Evolutionary conservation across 2,888 invertebrate genomes (phyloP).

Genomic region (Trachelus iudaicus): DNA sequence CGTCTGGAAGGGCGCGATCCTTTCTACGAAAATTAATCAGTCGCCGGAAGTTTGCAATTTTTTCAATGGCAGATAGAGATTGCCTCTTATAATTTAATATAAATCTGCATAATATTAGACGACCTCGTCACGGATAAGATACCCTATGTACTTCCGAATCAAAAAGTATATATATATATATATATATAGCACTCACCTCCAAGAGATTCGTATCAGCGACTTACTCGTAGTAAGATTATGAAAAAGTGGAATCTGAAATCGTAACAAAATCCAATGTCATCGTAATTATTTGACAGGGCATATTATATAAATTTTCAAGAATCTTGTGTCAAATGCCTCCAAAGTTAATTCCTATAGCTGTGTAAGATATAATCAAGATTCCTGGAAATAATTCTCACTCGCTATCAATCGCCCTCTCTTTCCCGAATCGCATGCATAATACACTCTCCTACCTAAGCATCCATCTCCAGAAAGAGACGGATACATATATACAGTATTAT

Average conservation of each 20-base stretch:
- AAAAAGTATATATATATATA: not conserved
- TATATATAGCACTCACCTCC: not conserved
- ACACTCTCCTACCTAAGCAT: not conserved
- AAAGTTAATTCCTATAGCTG: not conserved
- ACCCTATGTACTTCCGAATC: not conserved
- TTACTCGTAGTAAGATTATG: not conserved
- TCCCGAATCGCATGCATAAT: not conserved
- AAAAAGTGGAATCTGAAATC: not conserved
- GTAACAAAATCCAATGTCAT: not conserved
- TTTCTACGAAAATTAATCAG: slow-evolving; percentile 60
- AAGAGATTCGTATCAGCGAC: not conserved
- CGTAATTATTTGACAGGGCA: not conserved
- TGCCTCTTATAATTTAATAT: slow-evolving; percentile 37
- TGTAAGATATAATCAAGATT: not conserved
- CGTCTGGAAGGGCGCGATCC: slow-evolving; percentile 34
- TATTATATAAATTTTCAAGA: not conserved
- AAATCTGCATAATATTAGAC: slow-evolving; percentile 42
- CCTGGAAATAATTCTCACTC: not conserved
- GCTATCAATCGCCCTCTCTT: not conserved
- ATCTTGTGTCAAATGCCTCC: not conserved
- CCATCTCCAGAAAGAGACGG: not conserved
- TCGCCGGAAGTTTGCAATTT: slow-evolving; percentile 56
- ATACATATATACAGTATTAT: not conserved
- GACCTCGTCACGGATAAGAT: slow-evolving; percentile 19
- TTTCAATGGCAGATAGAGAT: slow-evolving; percentile 37